A percentile compares a stretch with the other conserved stretches of the same genome.
Evolutionary conservation across 2,113 vertebrate genomes (phyloP).

Genomic region (Dromaius novaehollandiae): DNA sequence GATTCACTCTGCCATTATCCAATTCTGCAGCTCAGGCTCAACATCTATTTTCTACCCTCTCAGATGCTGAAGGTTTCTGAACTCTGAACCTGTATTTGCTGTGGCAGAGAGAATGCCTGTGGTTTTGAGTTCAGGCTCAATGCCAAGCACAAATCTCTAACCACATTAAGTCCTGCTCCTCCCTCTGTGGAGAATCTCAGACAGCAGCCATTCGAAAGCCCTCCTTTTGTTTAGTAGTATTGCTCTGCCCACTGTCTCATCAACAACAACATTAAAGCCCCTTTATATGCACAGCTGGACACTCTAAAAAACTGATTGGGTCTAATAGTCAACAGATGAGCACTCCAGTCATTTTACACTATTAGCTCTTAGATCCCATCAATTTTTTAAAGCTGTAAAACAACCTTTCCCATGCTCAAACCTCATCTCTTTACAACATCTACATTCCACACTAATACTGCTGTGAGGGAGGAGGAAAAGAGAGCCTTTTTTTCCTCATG

Average conservation of each 20-base stretch:
- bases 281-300: constrained; percentile 41
- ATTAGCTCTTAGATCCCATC: not conserved
- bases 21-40: not conserved
- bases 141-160: constrained; percentile 17
- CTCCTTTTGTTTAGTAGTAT: not conserved
- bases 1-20: not conserved
- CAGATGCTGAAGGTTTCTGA: not conserved
- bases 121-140: not conserved
- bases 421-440: not conserved
- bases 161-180: constrained; percentile 15
- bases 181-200: not conserved
- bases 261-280: not conserved
- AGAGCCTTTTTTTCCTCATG: not conserved
- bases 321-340: not conserved
- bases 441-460: not conserved
- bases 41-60: not conserved
- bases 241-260: not conserved
- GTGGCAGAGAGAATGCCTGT: not conserved
- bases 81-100: not conserved
- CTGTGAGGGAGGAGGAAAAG: not conserved
- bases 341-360: not conserved
- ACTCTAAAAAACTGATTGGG: not conserved
- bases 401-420: not conserved
- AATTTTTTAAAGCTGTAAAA: not conserved
- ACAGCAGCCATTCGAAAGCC: not conserved